Base-by-base conservation (phyloP, 2,113 vertebrate genomes). In the Lophius piscatorius region DNA sequence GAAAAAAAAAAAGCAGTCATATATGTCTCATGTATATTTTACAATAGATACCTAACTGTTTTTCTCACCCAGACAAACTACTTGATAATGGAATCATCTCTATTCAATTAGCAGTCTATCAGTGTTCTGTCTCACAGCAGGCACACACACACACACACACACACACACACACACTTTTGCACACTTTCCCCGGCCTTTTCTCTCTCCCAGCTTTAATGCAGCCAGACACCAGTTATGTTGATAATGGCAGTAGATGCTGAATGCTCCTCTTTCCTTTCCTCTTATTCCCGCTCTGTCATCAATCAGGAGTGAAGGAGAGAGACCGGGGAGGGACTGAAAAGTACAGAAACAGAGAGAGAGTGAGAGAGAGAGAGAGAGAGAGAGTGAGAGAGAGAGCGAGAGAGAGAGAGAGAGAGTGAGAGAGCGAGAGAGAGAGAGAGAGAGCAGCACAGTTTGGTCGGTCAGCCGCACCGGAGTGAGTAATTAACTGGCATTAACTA, bases 401-500 rank as follows among this genome's bases (percentile, higher is more conserved):
- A 29, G 36, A 14, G 40, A 48, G 45, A 40, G 9, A 60, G 47
- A 48, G 54, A 47, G 51, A 34, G 21, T 39, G 10, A 61, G 47
- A 33, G 21, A 66, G 26, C 26, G 38, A 55, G 11, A 34, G 10
- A 48, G 18, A 22, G 17, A 52, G 56, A 36, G 29, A 28, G 56
- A 62, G 51, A 63, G 36, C 36, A 20, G 48, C 34, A 49, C 82
- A 79, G 80, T 87, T 86, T 83, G 83, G 84, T 83, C 68, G 71
- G 76, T 88, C 82, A 79, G 77, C 76, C 66, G 76, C 86, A 89
- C 77, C 76, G 51, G 62, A 87, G 84, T 90, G 87, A 91, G 87
- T 92, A 90, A 91, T 92, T 91, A 90, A 89, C 81, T 87, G 88
- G 87, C 82, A 90, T 91, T 90, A 90, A 91, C 85, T 89, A 87